Conservation (phyloP, 2,113 vertebrate genomes). For the Etia nguti region DNA sequence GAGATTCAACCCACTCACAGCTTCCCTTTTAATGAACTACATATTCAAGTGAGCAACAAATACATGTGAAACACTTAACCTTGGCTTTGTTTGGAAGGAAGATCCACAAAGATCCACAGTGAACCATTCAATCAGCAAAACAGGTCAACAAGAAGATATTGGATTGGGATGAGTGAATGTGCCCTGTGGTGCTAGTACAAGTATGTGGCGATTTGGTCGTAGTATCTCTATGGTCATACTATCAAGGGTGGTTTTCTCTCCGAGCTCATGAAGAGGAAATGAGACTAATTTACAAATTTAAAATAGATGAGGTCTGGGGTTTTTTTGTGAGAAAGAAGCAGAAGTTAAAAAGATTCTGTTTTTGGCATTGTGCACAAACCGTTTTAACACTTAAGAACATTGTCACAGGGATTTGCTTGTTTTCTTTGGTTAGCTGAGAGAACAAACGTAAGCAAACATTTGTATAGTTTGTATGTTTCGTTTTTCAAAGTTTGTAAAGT, state of each 20-base stretch:
- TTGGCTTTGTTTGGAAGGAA: constrained; percentile 20
- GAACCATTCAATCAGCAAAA: not conserved
- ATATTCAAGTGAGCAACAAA: not conserved
- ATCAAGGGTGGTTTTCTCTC: not conserved
- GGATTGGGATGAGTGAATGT: not conserved
- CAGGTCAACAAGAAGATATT: not conserved
- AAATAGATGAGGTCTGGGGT: rapidly evolving
- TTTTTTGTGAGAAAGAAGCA: not conserved
- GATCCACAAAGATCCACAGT: not conserved
- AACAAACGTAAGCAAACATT: not conserved
- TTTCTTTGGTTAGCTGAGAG: not conserved
- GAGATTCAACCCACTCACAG: not conserved
- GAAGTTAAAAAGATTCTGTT: not conserved
- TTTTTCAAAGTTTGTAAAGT: not conserved
- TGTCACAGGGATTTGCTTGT: not conserved
- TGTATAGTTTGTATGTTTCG: not conserved
- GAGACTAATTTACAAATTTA: not conserved
- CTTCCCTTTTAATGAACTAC: not conserved
- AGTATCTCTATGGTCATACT: not conserved
- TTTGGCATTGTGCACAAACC: not conserved
- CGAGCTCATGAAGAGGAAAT: not conserved
- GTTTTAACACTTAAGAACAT: not conserved
- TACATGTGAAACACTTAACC: constrained; percentile 12
- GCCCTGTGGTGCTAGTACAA: not conserved
- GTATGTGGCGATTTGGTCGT: not conserved